A percentile compares a stretch with the other conserved stretches of the same genome.
These are phyloP conservation scores for Theocolax elegans DNA, from an alignment of 1,140 invertebrate species.

Conservation along the genomic window DNA sequence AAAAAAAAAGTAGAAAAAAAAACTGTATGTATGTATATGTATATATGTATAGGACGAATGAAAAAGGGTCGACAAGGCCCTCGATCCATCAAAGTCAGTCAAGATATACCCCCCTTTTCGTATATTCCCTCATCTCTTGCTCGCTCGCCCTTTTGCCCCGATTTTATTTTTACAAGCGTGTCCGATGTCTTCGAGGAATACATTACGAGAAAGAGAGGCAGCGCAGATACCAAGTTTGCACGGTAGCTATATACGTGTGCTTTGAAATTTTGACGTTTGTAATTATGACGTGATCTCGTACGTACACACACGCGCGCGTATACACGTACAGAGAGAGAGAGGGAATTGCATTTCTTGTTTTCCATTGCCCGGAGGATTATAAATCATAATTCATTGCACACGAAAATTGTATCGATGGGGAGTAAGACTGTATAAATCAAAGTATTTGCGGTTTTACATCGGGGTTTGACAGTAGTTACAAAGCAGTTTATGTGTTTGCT, in stretches of 20 bases:
- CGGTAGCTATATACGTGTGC: no score
- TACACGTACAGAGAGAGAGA: no score
- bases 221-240: no score
- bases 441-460: no score
- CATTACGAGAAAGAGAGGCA: slow-evolving; percentile 4
- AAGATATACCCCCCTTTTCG: slow-evolving; percentile 17
- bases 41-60: neutral
- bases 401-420: no score
- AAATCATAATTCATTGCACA: slow-evolving; percentile 13
- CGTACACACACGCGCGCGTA: no score
- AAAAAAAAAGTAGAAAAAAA: slow-evolving; percentile 6
- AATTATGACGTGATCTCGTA: slow-evolving; percentile 19
- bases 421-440: no score
- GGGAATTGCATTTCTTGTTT: no score
- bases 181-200: slow-evolving; percentile 38
- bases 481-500: no score
- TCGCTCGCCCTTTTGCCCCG: neutral
- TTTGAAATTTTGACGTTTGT: neutral
- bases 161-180: slow-evolving; percentile 41
- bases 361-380: neutral
- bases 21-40: no score
- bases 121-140: neutral
- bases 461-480: no score
- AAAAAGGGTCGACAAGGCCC: slow-evolving; percentile 26
- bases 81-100: slow-evolving; percentile 43